phyloP scores from a whole-genome alignment of 2,888 invertebrate genomes.

The Corythucha ciliata region DNA sequence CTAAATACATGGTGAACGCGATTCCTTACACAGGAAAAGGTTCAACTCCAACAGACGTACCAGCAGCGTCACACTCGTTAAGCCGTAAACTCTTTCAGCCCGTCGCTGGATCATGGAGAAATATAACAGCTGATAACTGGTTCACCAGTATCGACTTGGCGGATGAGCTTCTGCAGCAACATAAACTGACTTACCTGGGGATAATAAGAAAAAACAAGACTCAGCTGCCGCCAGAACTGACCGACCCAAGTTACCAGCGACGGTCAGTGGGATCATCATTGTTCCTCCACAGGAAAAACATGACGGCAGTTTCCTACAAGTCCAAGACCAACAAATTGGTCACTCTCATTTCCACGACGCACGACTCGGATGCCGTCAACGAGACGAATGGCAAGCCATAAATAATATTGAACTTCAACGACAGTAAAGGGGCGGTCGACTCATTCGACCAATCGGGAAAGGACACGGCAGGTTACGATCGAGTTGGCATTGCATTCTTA shows the following conservation, averaged over 20 bases:
- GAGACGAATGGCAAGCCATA: slow-evolving; percentile 33
- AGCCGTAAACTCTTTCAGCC: slow-evolving; percentile 15
- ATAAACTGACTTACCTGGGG: slow-evolving; percentile 26
- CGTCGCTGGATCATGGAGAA: slow-evolving; percentile 10
- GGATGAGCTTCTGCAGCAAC: slow-evolving; percentile 27
- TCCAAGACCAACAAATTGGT: slow-evolving; percentile 33
- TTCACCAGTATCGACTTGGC: slow-evolving; percentile 31
- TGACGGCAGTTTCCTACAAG: slow-evolving; percentile 35
- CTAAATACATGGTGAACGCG: slow-evolving; percentile 22
- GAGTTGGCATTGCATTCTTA: too few relatives aligned
- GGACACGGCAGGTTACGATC: too few relatives aligned
- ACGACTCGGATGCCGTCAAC: slow-evolving; percentile 31
- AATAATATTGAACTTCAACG: slow-evolving; percentile 36
- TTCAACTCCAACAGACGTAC: neutral
- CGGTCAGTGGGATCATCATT: slow-evolving; percentile 31
- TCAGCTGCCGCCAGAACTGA: slow-evolving; percentile 37
- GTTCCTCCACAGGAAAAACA: slow-evolving; percentile 35
- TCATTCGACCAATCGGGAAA: too few relatives aligned
- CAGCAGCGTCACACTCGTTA: slow-evolving; percentile 14
- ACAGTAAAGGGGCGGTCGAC: slow-evolving; percentile 35
- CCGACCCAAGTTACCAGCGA: slow-evolving; percentile 26
- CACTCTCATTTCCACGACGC: slow-evolving; percentile 35
- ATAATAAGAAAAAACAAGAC: slow-evolving; percentile 34
- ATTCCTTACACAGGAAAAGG: slow-evolving; percentile 25
- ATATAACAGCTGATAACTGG: slow-evolving; percentile 28